A percentile compares a stretch with the other conserved stretches of the same genome.
Evolutionary conservation across 2,797 vertebrate species (phyloP).

Genomic region (Rousettus madagascariensis): DNA sequence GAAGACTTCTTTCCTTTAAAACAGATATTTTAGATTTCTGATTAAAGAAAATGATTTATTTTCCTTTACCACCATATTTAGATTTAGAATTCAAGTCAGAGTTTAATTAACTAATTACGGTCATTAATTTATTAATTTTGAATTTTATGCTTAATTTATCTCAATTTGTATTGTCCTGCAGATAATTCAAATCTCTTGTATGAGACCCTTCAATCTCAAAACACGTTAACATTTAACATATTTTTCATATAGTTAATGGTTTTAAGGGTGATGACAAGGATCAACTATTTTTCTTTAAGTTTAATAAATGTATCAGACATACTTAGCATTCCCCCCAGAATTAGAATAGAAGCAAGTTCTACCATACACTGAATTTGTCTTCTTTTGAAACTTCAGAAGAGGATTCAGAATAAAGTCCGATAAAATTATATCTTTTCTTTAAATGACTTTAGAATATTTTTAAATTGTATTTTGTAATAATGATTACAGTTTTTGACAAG

Average conservation of each 20-base stretch:
- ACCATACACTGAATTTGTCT: neutral
- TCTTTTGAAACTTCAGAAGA: neutral
- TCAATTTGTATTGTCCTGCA: conserved; percentile 49
- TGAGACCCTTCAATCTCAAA: conserved; percentile 64
- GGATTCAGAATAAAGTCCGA: neutral
- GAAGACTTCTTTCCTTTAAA: neutral
- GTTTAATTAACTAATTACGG: conserved; percentile 27
- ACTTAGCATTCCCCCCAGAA: neutral
- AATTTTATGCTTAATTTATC: conserved; percentile 75
- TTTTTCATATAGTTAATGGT: conserved; percentile 46
- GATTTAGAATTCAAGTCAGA: neutral
- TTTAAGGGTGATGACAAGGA: conserved; percentile 51
- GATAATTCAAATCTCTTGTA: conserved; percentile 64
- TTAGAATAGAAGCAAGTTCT: neutral
- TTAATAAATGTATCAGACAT: neutral
- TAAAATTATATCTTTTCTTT: neutral
- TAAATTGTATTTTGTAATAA: neutral
- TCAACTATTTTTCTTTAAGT: conserved; percentile 56
- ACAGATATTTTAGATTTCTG: neutral
- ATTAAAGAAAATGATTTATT: conserved; percentile 41
- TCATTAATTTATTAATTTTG: conserved; percentile 58
- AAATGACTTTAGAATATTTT: neutral
- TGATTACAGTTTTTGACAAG: neutral
- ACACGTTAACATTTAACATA: conserved; percentile 64
- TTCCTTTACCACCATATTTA: neutral